phyloP scores from a whole-genome alignment of 2,797 vertebrate genomes.

The Sardinella longiceps region DNA sequence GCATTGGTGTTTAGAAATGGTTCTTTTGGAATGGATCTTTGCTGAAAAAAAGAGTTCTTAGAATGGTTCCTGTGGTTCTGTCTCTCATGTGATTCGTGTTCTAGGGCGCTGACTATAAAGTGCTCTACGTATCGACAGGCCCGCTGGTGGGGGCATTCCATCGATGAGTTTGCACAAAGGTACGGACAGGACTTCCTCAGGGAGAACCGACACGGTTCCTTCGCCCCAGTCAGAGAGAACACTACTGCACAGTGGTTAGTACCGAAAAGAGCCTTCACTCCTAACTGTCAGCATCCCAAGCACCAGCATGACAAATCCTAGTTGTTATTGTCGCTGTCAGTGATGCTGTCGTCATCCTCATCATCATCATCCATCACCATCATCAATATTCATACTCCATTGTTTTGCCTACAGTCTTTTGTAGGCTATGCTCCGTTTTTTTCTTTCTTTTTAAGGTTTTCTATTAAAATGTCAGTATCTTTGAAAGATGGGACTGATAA shows the following conservation, averaged over 20 bases:
- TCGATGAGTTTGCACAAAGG: slow-evolving; percentile 53
- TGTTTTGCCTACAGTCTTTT: too few relatives aligned
- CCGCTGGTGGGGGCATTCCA: slow-evolving; percentile 59
- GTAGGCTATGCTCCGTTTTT: too few relatives aligned
- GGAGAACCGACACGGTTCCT: slow-evolving; percentile 57
- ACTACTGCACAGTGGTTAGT: slow-evolving; percentile 52
- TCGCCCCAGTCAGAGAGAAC: slow-evolving; percentile 58
- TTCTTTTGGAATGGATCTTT: slow-evolving; percentile 1
- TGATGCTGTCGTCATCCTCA: too few relatives aligned
- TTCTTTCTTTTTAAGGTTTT: too few relatives aligned
- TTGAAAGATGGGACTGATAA: too few relatives aligned
- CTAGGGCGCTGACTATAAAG: slow-evolving; percentile 59
- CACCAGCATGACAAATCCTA: background rate
- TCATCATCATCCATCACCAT: too few relatives aligned
- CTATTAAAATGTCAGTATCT: too few relatives aligned
- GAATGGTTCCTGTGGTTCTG: background rate
- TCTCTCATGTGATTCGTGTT: background rate
- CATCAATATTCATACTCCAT: too few relatives aligned
- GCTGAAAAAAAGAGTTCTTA: background rate
- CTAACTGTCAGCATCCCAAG: background rate
- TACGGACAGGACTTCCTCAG: slow-evolving; percentile 49
- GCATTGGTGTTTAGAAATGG: background rate
- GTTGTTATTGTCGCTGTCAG: too few relatives aligned
- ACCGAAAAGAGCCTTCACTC: background rate
- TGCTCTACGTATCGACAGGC: slow-evolving; percentile 60